Conservation (phyloP, 2,113 vertebrate genomes). For the Neofelis nebulosa region DNA sequence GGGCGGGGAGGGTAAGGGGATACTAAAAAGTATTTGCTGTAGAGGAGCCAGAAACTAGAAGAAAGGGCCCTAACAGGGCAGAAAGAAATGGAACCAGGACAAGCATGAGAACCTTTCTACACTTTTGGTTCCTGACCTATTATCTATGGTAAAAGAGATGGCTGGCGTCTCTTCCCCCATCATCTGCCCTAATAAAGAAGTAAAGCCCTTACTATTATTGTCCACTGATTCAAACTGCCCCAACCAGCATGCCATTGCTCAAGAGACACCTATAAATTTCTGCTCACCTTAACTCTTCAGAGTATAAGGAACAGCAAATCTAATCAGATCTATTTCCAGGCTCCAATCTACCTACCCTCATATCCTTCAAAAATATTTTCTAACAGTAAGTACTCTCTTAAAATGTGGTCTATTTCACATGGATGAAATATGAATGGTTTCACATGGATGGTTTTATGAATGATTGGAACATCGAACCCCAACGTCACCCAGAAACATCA, state of each 20-base stretch:
- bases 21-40: not conserved
- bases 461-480: not conserved
- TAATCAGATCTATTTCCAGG: not conserved
- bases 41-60: not conserved
- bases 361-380: not conserved
- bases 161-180: not conserved
- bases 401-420: not conserved
- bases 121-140: not conserved
- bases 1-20: not conserved
- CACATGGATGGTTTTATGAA: not conserved
- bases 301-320: not conserved
- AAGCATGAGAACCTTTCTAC: not conserved
- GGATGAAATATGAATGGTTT: not conserved
- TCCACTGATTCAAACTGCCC: not conserved
- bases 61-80: not conserved
- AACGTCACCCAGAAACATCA: not conserved
- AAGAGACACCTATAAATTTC: not conserved
- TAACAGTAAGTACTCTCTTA: not conserved
- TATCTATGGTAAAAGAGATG: not conserved
- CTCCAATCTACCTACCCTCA: not conserved
- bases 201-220: not conserved
- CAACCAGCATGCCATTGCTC: not conserved
- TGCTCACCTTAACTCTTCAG: not conserved
- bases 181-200: not conserved
- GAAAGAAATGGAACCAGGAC: not conserved